Evolutionary conservation across 2,888 invertebrate genomes (phyloP).

Genomic region (Caenorhabditis sp.): DNA sequence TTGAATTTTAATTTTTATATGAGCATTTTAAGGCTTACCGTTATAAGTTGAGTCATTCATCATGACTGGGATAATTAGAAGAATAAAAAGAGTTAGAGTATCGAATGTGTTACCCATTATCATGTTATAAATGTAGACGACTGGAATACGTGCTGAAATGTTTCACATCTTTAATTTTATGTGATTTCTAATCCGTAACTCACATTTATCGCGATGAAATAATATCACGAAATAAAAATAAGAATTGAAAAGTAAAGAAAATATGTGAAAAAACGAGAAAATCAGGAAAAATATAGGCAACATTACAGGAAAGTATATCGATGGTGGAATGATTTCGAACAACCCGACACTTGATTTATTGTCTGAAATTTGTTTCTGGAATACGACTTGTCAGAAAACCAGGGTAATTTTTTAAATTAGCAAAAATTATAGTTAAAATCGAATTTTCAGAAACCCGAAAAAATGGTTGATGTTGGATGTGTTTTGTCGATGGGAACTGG

Average conservation of each 20-base stretch:
- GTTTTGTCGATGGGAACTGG: slow-evolving; percentile 83
- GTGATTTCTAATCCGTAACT: too few species aligned
- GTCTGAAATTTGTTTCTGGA: slow-evolving; percentile 90
- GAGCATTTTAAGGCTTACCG: neutral
- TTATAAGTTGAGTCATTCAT: slow-evolving; percentile 11
- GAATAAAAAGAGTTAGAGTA: slow-evolving; percentile 11
- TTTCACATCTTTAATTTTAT: too few species aligned
- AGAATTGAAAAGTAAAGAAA: slow-evolving; percentile 9
- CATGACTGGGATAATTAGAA: slow-evolving; percentile 13
- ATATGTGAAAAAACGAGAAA: slow-evolving; percentile 12
- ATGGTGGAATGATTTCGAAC: slow-evolving; percentile 80
- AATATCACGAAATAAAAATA: slow-evolving; percentile 10
- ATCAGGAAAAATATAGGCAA: slow-evolving; percentile 1
- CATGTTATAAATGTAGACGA: slow-evolving; percentile 21
- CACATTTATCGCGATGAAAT: slow-evolving; percentile 13
- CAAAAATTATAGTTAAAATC: neutral
- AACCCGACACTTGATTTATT: slow-evolving; percentile 94
- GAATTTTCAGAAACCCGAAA: slow-evolving; percentile 54
- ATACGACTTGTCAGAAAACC: slow-evolving; percentile 79
- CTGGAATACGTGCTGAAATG: slow-evolving; percentile 13
- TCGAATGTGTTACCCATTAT: slow-evolving; percentile 12
- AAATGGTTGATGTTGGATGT: slow-evolving; percentile 78
- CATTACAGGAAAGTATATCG: slow-evolving; percentile 58
- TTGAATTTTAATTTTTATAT: neutral
- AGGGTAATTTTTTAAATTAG: neutral